These are phyloP conservation scores for Tanypteryx hageni DNA, from an alignment of 2,888 invertebrate species.

Conservation along the genomic window DNA sequence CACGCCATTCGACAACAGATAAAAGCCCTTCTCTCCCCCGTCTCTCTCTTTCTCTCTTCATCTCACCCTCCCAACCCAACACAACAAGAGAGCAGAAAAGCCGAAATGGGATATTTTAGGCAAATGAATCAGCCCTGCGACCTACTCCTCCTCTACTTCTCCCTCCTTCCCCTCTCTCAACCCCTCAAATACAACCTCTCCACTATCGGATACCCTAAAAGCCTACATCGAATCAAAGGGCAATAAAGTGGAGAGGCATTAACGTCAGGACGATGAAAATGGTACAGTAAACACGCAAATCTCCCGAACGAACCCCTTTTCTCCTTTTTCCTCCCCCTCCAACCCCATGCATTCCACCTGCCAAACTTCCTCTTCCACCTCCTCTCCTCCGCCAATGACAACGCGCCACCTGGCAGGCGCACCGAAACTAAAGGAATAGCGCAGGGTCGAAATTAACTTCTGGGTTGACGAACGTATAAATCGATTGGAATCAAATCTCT, in stretches of 20 bases:
- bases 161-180: not conserved
- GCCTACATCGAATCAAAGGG: conserved; percentile 13
- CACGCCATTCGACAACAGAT: not conserved
- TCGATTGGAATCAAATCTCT: conserved; percentile 27
- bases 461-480: not conserved
- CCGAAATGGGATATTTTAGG: not conserved
- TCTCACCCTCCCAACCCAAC: not conserved
- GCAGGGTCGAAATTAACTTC: conserved; percentile 12
- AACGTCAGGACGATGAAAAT: not conserved
- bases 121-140: not conserved
- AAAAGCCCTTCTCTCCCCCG: not conserved
- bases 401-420: not conserved
- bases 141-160: not conserved
- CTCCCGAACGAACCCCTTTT: not conserved
- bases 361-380: not conserved
- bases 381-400: not conserved
- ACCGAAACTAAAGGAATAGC: not conserved
- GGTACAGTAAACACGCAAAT: not conserved
- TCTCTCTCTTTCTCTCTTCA: not conserved
- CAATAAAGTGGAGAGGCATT: not conserved
- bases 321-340: not conserved
- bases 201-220: not conserved
- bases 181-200: not conserved
- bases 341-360: not conserved
- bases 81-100: not conserved